Conservation (phyloP, 1,140 invertebrate genomes). For the Dysdera silvatica region DNA sequence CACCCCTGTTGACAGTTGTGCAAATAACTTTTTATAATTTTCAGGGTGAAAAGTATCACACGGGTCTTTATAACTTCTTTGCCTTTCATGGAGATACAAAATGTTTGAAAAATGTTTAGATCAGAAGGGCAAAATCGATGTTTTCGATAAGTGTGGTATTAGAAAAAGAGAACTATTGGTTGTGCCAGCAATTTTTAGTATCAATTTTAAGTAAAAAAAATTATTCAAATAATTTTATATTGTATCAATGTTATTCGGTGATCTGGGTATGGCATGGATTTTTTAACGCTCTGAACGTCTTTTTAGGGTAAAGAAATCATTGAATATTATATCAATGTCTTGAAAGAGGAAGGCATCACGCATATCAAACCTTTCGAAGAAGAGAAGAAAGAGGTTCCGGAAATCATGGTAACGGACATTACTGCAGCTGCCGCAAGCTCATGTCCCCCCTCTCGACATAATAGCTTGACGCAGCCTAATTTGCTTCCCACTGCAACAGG, state of each 20-base stretch:
- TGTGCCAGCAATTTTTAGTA: not conserved
- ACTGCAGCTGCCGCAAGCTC: constrained; percentile 9
- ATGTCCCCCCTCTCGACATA: constrained; percentile 16
- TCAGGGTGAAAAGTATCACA: no score
- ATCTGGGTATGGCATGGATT: no score
- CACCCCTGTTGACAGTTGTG: no score
- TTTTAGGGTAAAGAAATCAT: constrained; percentile 88
- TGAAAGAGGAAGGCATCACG: constrained; percentile 72
- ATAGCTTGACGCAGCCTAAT: constrained; percentile 17
- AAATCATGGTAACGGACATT: constrained; percentile 12
- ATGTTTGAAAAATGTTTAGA: not conserved
- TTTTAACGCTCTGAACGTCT: no score
- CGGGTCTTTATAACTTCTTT: no score
- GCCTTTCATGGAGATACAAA: no score
- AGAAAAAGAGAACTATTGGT: not conserved
- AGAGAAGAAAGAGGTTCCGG: constrained; percentile 18
- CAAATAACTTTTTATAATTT: no score
- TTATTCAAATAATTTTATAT: not conserved
- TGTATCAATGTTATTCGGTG: no score
- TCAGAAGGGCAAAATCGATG: not conserved
- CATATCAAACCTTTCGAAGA: constrained; percentile 44
- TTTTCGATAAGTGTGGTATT: not conserved
- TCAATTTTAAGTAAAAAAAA: not conserved
- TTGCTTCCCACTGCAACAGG: not conserved
- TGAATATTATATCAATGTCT: constrained; percentile 77